These are phyloP conservation scores for Syrista parreyssii DNA, from an alignment of 2,888 invertebrate species.

Conservation along the genomic window DNA sequence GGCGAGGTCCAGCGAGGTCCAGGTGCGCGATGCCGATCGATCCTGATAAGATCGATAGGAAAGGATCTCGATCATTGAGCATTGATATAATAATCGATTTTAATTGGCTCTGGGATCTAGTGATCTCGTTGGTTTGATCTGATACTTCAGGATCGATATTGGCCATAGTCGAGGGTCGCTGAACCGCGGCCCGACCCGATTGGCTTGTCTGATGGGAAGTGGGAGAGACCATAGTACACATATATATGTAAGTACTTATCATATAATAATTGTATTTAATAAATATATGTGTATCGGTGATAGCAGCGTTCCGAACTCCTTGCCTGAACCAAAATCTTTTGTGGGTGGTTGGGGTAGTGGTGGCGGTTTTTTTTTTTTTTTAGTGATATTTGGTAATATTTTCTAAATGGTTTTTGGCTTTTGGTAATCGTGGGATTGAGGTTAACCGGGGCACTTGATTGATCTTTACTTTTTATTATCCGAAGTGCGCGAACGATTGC, in stretches of 20 bases:
- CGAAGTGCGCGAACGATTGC: not conserved
- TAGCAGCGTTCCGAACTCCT: constrained; percentile 67
- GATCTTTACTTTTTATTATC: not conserved
- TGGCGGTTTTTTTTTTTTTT: constrained; percentile 3
- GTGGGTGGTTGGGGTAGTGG: constrained; percentile 19
- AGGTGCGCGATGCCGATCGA: not conserved
- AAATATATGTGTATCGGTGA: constrained; percentile 59
- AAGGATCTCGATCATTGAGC: not conserved
- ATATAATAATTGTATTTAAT: constrained; percentile 64
- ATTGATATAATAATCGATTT: not conserved
- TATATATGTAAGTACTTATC: constrained; percentile 65
- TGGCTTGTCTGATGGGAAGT: constrained; percentile 58
- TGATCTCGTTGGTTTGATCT: not conserved
- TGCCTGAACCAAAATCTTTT: constrained; percentile 58
- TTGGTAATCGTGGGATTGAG: not conserved
- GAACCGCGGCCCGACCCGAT: constrained; percentile 28
- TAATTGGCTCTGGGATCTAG: not conserved
- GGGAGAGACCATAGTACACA: constrained; percentile 68
- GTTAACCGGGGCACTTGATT: not conserved
- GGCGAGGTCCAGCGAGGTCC: constrained; percentile 2
- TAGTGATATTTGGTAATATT: not conserved
- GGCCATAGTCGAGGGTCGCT: constrained; percentile 30
- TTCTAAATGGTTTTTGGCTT: not conserved
- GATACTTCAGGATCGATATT: constrained; percentile 15
- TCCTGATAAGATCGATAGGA: not conserved